Evolutionary conservation across 1,140 invertebrate species (phyloP).

Genomic region (Cotesia chilonis): DNA sequence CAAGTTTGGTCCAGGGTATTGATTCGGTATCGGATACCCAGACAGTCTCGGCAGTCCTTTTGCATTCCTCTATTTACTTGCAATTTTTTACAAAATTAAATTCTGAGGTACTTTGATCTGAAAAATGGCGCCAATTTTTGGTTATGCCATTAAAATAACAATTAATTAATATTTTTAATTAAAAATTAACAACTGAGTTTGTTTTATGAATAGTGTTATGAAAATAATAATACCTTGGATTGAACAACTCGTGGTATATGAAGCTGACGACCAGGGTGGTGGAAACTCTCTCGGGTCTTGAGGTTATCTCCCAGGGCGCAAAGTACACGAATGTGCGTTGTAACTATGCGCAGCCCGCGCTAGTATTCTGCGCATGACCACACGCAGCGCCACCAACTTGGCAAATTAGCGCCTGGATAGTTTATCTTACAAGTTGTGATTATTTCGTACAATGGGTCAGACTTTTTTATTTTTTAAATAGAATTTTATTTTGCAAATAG

Average conservation of each 20-base stretch:
- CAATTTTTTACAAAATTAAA: too few species aligned
- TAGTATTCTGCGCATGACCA: constrained; percentile 17
- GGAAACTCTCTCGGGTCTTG: constrained; percentile 31
- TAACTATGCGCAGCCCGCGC: constrained; percentile 30
- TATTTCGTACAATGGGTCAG: too few species aligned
- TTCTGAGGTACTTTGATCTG: too few species aligned
- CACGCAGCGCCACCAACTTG: not conserved
- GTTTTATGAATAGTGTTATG: too few species aligned
- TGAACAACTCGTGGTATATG: constrained; percentile 30
- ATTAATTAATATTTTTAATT: too few species aligned
- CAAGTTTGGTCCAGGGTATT: constrained; percentile 86
- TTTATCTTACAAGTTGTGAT: too few species aligned
- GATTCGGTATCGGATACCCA: constrained; percentile 84
- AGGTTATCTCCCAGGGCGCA: constrained; percentile 60
- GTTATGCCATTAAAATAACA: too few species aligned
- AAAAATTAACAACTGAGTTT: too few species aligned
- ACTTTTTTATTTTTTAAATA: too few species aligned
- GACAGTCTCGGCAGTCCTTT: constrained; percentile 82
- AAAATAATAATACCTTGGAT: not conserved
- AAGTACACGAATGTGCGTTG: constrained; percentile 59
- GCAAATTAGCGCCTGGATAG: too few species aligned
- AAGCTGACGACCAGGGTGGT: not conserved
- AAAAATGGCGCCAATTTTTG: too few species aligned
- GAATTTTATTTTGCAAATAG: too few species aligned
- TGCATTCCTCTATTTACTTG: constrained; percentile 72